Evolutionary conservation across 2,113 vertebrate genomes (phyloP), one percentile per base, ranked within the genome.

Genomic region (Chionis minor): DNA sequence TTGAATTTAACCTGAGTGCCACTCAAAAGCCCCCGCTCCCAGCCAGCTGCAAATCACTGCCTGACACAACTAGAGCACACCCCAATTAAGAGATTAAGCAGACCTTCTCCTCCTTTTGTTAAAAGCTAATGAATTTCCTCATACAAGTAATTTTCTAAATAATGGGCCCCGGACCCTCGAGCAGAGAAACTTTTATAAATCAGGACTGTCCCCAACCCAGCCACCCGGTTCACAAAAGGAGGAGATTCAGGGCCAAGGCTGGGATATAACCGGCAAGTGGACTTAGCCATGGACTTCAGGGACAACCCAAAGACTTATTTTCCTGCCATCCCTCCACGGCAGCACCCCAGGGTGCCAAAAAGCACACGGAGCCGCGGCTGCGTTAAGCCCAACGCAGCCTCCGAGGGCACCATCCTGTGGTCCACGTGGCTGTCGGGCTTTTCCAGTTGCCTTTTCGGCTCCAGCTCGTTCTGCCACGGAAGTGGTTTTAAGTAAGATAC

Each of bases 221-320:
- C 40, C 86, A 74, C 91, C 67, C 27, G 88, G 7, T 12, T 75
- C 85, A 62, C 65, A 85, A 20, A 59, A 63, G 3, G 5, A 23
- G 23, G 32, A 58, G 13, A 22, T 32, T 2, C 6, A 0, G 40
- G 45, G 52, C 24, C 58, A 18, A 33, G 35, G 58, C 32, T 28
- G 58, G 16, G 18, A 8, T 4, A 2, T 1, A 52, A n/a, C 4
- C 33, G 38, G 28, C 35, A 10, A 40, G 16, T 1, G 42, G 67
- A 24, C 1, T 30, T n/a, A 0, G 12, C 26, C 16, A 5, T 0
- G 1, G 72, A 2, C 30, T 33, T 18, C 22, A 5, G 74, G 51
- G 62, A 44, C 2, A 0, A 7, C 8, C 74, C 51, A n/a, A 12
- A 47, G 8, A 8, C 4, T 72, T 24, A 0, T 33, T 6, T 38